Evolutionary conservation across 2,113 vertebrate genomes (phyloP).

Genomic region (Saccopteryx leptura): DNA sequence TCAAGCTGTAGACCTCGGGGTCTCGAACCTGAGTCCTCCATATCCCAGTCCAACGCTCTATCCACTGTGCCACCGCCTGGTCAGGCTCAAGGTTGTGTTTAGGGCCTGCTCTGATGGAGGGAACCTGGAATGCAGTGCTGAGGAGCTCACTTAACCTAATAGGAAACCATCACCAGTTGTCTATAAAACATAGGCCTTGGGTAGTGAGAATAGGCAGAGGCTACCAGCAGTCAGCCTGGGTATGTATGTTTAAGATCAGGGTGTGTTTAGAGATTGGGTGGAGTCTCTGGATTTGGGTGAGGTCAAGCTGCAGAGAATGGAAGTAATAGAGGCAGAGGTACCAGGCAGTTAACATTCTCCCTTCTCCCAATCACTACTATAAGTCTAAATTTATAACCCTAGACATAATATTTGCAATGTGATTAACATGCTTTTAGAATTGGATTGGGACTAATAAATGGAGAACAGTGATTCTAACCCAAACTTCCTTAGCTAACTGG

Average conservation of each 20-base stretch:
- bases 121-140: background rate
- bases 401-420: background rate
- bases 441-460: background rate
- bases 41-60: too few relatives aligned
- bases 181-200: background rate
- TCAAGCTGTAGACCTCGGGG: too few relatives aligned
- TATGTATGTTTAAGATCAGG: background rate
- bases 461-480: conserved; percentile 48
- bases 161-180: background rate
- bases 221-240: background rate
- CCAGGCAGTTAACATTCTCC: background rate
- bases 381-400: conserved; percentile 13
- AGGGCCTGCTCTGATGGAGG: background rate
- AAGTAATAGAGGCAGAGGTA: background rate
- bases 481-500: conserved; percentile 24
- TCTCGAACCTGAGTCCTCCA: too few relatives aligned
- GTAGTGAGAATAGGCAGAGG: background rate
- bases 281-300: background rate
- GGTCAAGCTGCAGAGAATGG: background rate
- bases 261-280: rapidly evolving
- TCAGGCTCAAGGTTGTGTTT: too few relatives aligned
- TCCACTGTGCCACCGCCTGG: too few relatives aligned
- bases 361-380: background rate
- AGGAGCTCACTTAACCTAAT: background rate
- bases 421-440: conserved; percentile 66